Conservation (phyloP, 2,113 vertebrate genomes). For the Chinchilla lanigera region DNA sequence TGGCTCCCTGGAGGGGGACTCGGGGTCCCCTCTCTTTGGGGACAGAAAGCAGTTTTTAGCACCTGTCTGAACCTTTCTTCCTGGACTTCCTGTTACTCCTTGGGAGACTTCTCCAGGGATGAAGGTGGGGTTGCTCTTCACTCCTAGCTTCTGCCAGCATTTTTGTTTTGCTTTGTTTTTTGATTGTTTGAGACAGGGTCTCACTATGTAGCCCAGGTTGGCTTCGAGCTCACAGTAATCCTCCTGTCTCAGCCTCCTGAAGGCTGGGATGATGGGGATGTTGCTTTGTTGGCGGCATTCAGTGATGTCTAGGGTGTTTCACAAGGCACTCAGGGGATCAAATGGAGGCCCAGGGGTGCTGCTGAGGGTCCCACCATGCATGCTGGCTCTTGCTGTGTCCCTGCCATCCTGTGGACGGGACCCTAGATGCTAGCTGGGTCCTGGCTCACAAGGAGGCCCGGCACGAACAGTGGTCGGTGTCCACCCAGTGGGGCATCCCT, state of each 20-base stretch:
- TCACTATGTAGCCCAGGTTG: neutral
- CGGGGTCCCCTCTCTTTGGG: neutral
- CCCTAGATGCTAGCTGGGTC: neutral
- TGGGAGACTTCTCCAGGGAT: neutral
- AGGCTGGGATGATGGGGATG: neutral
- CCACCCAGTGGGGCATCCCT: fast-evolving
- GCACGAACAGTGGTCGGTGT: too few species aligned
- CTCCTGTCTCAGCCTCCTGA: neutral
- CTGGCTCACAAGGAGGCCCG: too few species aligned
- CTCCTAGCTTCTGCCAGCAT: neutral
- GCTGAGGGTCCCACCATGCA: fast-evolving
- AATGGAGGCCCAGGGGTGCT: neutral
- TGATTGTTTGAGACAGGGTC: neutral
- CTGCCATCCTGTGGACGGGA: neutral
- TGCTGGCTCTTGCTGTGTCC: neutral
- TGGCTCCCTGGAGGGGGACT: neutral
- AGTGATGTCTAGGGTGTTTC: neutral
- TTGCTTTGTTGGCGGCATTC: neutral
- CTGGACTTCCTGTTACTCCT: neutral
- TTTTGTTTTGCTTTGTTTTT: neutral
- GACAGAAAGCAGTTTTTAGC: neutral
- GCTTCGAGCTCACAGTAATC: neutral
- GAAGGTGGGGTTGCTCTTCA: neutral
- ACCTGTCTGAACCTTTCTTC: neutral
- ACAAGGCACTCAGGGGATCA: too few species aligned